phyloP scores from a whole-genome alignment of 2,888 invertebrate species.

The Masnerella sp. region DNA sequence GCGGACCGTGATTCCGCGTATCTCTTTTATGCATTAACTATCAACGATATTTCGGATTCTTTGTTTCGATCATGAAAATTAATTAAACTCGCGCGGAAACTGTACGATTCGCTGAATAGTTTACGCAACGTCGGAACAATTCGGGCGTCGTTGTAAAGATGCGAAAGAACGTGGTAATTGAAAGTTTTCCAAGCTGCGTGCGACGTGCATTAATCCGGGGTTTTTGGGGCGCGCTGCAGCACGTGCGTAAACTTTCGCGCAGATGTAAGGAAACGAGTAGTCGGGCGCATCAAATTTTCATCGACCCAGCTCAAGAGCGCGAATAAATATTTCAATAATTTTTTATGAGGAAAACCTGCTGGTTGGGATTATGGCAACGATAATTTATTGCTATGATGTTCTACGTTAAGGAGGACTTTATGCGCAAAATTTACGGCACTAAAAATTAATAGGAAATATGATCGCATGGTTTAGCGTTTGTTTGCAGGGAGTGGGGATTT shows the following conservation, averaged over 20 bases:
- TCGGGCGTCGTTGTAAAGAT: background rate
- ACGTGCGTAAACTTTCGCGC: too few relatives aligned
- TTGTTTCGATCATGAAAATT: conserved; percentile 22
- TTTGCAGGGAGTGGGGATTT: too few relatives aligned
- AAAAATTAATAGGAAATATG: too few relatives aligned
- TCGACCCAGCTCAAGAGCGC: background rate
- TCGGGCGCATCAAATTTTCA: conserved; percentile 17
- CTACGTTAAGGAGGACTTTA: too few relatives aligned
- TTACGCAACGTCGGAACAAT: background rate
- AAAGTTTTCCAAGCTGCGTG: too few relatives aligned
- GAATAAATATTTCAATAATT: conserved; percentile 16
- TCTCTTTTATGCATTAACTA: conserved; percentile 30
- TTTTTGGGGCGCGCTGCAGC: too few relatives aligned
- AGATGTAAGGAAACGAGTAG: background rate
- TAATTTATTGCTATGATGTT: conserved; percentile 13
- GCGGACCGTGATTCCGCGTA: conserved; percentile 13
- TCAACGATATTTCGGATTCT: conserved; percentile 13
- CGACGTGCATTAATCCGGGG: too few relatives aligned
- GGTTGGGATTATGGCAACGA: conserved; percentile 10
- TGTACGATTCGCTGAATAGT: background rate
- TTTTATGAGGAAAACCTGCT: conserved; percentile 9
- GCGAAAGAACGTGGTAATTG: background rate
- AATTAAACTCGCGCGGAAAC: conserved; percentile 7
- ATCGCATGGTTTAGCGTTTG: background rate
- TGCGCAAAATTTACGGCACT: too few relatives aligned